phyloP scores from a whole-genome alignment of 1,140 invertebrate genomes.

The Gonioctena quinquepunctata region DNA sequence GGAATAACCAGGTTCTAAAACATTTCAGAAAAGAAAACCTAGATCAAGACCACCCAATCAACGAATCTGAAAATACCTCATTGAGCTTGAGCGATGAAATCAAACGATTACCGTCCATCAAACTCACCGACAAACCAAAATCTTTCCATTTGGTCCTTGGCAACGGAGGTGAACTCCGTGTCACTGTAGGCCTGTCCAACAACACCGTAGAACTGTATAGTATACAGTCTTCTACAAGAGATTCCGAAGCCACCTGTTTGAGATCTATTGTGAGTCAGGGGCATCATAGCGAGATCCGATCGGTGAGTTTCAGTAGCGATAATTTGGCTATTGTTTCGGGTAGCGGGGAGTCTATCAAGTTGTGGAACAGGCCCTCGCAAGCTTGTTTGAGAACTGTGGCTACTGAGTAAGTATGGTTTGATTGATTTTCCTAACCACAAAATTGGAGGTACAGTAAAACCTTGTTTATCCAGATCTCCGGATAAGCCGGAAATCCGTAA shows the following conservation, averaged over 20 bases:
- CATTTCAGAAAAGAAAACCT: constrained; percentile 41
- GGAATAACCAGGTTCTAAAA: too few relatives aligned
- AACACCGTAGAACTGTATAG: constrained; percentile 73
- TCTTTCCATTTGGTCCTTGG: constrained; percentile 70
- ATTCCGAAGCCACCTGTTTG: constrained; percentile 60
- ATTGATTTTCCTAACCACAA: background rate
- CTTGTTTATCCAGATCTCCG: too few relatives aligned
- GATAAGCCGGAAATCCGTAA: too few relatives aligned
- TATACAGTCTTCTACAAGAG: constrained; percentile 56
- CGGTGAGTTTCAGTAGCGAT: constrained; percentile 89
- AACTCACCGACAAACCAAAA: constrained; percentile 71
- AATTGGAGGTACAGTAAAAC: too few relatives aligned
- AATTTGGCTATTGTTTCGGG: constrained; percentile 83
- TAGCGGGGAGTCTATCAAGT: constrained; percentile 84
- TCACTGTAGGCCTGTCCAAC: constrained; percentile 67
- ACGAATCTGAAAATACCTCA: constrained; percentile 11
- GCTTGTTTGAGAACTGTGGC: constrained; percentile 81
- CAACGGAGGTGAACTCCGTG: constrained; percentile 68
- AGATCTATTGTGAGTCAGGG: constrained; percentile 63
- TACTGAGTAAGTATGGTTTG: constrained; percentile 57
- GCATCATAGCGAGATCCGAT: constrained; percentile 87
- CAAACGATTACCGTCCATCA: constrained; percentile 68
- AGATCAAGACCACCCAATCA: constrained; percentile 16
- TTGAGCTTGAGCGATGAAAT: constrained; percentile 75
- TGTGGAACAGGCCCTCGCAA: constrained; percentile 88